phyloP scores from a whole-genome alignment of 1,140 invertebrate genomes.

The silkworm (Bombyx mori) region ASM3026992v2 NC_085111.1:14119001-14119500 shows the following conservation, averaged over 20 bases:
- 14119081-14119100: slow-evolving; percentile 36
- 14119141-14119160: slow-evolving; percentile 58
- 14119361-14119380: slow-evolving; percentile 46
- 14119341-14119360: slow-evolving; percentile 66
- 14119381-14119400: slow-evolving; percentile 38
- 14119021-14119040: no score
- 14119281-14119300: slow-evolving; percentile 61
- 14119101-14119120: slow-evolving; percentile 40
- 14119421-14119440: no score
- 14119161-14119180: slow-evolving; percentile 69
- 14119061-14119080: no score
- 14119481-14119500: no score
- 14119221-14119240: slow-evolving; percentile 58
- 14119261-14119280: slow-evolving; percentile 65
- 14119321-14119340: slow-evolving; percentile 48
- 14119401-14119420: slow-evolving; percentile 7
- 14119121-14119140: slow-evolving; percentile 51
- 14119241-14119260: slow-evolving; percentile 64
- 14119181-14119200: slow-evolving; percentile 65
- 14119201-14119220: slow-evolving; percentile 59
- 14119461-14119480: no score
- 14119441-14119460: no score
- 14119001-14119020: no score
- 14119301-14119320: slow-evolving; percentile 62
- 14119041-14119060: no score